Evolutionary conservation across 2,113 vertebrate genomes (phyloP), one percentile per base, ranked within the genome.

Genomic region (Chloroceryle aenea): DNA sequence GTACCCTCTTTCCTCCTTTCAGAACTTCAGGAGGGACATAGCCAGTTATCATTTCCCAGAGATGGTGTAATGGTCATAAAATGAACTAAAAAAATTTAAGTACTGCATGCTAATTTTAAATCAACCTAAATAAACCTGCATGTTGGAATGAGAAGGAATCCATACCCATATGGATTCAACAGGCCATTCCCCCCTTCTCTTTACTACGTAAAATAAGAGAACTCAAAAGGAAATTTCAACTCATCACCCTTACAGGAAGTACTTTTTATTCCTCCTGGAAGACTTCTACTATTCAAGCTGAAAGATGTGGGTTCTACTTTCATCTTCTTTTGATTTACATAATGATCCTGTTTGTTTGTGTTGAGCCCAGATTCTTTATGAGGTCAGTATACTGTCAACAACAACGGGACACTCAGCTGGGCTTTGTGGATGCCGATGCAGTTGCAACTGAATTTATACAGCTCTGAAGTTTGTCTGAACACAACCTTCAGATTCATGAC

Each of bases 261-360:
- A 85, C 72, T 73, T 87, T 94, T 92, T 95, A 85, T 89, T 91
- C 81, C 8, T 93, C 69, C 89, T 87, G 84, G 93, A 89, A 94
- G 77, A 85, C 21, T 94, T 92, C 47, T 45, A 89, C 56, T 61
- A 94, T 82, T 87, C 52, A 79, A 66, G 77, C 66, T 94, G 94
- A 88, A 97, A 94, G 86, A 95, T 85, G 89, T 82, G 81, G 69
- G 84, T 72, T 95, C 81, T 85, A 66, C 89, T 95, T 95, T 96
- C 94, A 95, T 95, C 84, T 95, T 95, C 89, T 94, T 95, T 96
- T 95, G 89, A 96, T 97, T 97, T 97, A 94, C 87, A 85, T 73
- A 94, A 93, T 87, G 91, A 91, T 87, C 30, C 53, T 79, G 73
- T 85, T 93, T 96, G 86, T 90, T 95, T 87, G 63, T 80, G 62